These are phyloP conservation scores for Pangasianodon gigas DNA, from an alignment of 2,113 vertebrate genomes.

Conservation along the genomic window DNA sequence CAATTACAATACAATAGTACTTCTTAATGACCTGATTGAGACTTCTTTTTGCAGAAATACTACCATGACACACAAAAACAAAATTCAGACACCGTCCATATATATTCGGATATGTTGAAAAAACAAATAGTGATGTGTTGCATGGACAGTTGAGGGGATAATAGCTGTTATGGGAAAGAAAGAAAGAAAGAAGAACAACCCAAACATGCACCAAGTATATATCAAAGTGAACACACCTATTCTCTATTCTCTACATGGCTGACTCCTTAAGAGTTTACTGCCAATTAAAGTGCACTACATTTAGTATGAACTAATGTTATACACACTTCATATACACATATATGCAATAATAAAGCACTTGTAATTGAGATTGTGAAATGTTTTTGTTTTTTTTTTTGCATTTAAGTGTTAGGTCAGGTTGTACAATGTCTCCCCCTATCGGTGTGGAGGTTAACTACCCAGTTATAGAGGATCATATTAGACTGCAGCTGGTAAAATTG, in stretches of 20 bases:
- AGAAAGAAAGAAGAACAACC: background rate
- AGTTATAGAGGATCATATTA: too few species aligned
- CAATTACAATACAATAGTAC: background rate
- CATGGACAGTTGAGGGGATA: background rate
- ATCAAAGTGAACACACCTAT: slow-evolving; percentile 11
- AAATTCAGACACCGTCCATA: background rate
- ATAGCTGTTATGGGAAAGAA: background rate
- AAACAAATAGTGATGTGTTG: too few species aligned
- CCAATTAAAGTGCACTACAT: background rate
- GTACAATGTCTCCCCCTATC: background rate
- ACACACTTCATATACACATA: background rate
- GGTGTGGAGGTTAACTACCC: background rate
- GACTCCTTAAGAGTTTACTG: background rate
- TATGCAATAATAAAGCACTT: background rate
- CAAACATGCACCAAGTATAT: background rate
- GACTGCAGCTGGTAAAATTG: too few species aligned
- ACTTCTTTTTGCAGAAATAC: background rate
- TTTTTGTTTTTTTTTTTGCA: background rate
- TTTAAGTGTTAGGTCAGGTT: background rate
- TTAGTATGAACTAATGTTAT: background rate
- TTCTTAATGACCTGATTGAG: background rate
- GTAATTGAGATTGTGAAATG: background rate
- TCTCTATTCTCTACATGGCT: background rate
- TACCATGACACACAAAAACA: background rate
- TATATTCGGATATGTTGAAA: background rate